phyloP scores from a whole-genome alignment of 2,888 invertebrate genomes.

The Thelaira solivaga region DNA sequence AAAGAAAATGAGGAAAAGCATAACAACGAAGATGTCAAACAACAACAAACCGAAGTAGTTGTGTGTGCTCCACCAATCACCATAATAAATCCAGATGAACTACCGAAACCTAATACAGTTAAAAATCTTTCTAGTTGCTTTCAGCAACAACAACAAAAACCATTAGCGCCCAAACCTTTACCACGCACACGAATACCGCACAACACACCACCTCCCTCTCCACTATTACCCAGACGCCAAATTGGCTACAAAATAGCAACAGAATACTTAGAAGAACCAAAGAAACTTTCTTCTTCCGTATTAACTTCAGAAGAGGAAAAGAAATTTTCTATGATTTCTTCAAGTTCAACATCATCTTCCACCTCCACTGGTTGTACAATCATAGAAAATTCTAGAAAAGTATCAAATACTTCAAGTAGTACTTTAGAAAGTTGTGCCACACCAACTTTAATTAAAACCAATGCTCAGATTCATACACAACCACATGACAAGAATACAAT shows the following conservation, averaged over 20 bases:
- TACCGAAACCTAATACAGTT: constrained; percentile 73
- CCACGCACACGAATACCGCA: constrained; percentile 71
- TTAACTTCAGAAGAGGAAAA: constrained; percentile 13
- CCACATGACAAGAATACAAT: neutral
- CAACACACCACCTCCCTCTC: constrained; percentile 69
- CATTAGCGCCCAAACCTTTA: constrained; percentile 65
- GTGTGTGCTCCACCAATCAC: constrained; percentile 71
- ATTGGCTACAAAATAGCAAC: neutral
- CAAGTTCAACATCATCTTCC: constrained; percentile 2
- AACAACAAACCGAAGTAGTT: constrained; percentile 66
- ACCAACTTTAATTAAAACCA: constrained; percentile 48
- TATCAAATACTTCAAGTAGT: constrained; percentile 58
- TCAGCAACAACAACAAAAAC: constrained; percentile 61
- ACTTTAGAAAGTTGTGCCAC: constrained; percentile 10
- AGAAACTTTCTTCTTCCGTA: neutral
- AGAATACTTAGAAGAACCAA: neutral
- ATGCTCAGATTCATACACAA: constrained; percentile 58
- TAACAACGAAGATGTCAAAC: constrained; percentile 23
- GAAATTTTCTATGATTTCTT: constrained; percentile 40
- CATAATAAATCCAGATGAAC: constrained; percentile 70
- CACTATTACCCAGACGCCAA: constrained; percentile 59
- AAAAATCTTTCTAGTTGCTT: constrained; percentile 71
- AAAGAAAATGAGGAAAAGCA: constrained; percentile 32
- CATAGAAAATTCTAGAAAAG: constrained; percentile 45
- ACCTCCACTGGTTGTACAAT: constrained; percentile 10